phyloP scores from a whole-genome alignment of 2,797 vertebrate genomes.

The Enteromius paludinosus region DNA sequence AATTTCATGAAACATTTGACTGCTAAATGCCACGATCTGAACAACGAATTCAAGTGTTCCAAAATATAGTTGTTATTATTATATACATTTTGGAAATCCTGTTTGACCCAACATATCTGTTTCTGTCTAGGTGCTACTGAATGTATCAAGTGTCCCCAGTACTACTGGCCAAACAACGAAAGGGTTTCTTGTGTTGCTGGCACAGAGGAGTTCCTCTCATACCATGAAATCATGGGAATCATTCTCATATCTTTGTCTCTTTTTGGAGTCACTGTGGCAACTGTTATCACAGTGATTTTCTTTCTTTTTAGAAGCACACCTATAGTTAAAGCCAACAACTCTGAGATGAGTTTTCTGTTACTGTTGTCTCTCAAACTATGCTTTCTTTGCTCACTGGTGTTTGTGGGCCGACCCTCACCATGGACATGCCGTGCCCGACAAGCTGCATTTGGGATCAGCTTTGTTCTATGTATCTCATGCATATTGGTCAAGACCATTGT shows the following conservation, averaged over 20 bases:
- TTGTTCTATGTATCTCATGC: constrained; percentile 80
- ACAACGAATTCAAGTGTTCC: not conserved
- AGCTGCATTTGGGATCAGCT: constrained; percentile 76
- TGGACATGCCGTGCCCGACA: constrained; percentile 76
- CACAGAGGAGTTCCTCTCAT: constrained; percentile 76
- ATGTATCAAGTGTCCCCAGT: constrained; percentile 74
- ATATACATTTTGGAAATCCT: not conserved
- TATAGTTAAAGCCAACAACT: constrained; percentile 80
- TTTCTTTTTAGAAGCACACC: constrained; percentile 73
- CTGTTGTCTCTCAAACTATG: constrained; percentile 77
- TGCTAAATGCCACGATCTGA: not conserved
- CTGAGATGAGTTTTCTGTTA: constrained; percentile 80
- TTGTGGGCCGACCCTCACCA: constrained; percentile 73
- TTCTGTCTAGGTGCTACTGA: constrained; percentile 70
- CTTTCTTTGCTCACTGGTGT: constrained; percentile 76
- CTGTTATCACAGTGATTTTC: constrained; percentile 68
- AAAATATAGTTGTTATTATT: not conserved
- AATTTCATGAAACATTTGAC: not conserved
- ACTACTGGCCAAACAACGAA: constrained; percentile 75
- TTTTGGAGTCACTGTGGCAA: constrained; percentile 70
- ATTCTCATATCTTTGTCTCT: constrained; percentile 70
- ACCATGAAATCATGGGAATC: constrained; percentile 76
- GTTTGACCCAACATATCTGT: not conserved
- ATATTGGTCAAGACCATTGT: constrained; percentile 79
- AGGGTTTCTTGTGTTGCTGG: constrained; percentile 73